phyloP scores from a whole-genome alignment of 2,797 vertebrate species.

The Lagodon rhomboides region DNA sequence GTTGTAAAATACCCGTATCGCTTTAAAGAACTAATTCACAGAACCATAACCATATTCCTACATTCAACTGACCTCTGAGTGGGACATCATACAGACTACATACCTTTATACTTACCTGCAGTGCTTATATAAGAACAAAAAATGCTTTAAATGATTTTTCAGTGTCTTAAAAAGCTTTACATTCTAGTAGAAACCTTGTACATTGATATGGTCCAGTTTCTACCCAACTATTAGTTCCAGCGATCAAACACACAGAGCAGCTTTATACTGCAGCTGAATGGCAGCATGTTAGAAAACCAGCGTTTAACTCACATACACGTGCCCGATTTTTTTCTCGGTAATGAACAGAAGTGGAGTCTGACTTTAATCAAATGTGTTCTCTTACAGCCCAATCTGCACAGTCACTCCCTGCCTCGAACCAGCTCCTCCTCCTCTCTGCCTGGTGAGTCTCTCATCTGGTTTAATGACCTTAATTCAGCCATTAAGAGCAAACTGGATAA shows the following conservation, averaged over 20 bases:
- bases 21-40: no score
- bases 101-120: no score
- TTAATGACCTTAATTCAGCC: slow-evolving; percentile 7
- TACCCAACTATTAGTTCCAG: neutral
- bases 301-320: neutral
- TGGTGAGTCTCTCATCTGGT: slow-evolving; percentile 79
- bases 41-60: no score
- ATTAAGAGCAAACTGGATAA: slow-evolving; percentile 5
- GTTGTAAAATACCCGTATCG: no score
- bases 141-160: no score
- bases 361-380: slow-evolving; percentile 50
- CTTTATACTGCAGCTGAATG: neutral
- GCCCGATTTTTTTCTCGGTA: neutral
- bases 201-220: neutral
- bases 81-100: no score
- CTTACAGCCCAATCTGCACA: slow-evolving; percentile 87
- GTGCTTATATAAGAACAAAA: no score
- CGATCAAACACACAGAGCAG: slow-evolving; percentile 1
- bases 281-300: neutral
- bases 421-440: slow-evolving; percentile 90
- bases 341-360: slow-evolving; percentile 18
- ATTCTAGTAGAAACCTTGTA: no score
- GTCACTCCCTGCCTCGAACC: slow-evolving; percentile 85
- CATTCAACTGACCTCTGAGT: no score
- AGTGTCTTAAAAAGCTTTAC: no score